These are phyloP conservation scores for Thaleichthys pacificus DNA, from an alignment of 2,797 vertebrate genomes.

Conservation along the genomic window DNA sequence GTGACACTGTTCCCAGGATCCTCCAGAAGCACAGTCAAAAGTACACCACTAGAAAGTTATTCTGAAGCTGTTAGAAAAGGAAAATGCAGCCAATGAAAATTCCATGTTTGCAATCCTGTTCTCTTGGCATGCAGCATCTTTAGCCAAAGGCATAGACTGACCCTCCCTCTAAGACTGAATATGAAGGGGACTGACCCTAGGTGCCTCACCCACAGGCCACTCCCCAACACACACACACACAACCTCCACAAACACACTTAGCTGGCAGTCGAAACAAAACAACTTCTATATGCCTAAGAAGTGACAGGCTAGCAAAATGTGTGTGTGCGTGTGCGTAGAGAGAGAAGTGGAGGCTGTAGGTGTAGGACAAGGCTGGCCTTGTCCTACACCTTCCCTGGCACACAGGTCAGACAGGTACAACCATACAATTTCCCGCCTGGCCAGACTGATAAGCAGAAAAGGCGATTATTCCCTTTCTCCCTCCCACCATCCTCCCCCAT, in stretches of 20 bases:
- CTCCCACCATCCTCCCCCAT: neutral
- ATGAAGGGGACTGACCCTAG: conserved; percentile 11
- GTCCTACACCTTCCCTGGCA: conserved; percentile 28
- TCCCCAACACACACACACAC: conserved; percentile 8
- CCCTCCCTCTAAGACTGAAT: conserved; percentile 18
- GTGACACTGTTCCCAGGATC: conserved; percentile 29
- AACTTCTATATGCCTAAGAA: conserved; percentile 17
- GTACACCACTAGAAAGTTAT: conserved; percentile 23
- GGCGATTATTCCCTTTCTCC: conserved; percentile 58
- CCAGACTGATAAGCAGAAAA: conserved; percentile 67
- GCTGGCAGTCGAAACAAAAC: neutral
- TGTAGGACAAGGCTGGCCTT: conserved; percentile 6
- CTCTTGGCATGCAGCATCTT: neutral
- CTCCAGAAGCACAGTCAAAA: conserved; percentile 19
- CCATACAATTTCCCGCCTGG: conserved; percentile 59
- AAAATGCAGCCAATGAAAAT: neutral
- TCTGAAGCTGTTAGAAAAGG: conserved; percentile 11
- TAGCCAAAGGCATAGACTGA: conserved; percentile 25
- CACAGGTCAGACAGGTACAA: conserved; percentile 50
- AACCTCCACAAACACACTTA: neutral
- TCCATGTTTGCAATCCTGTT: no score
- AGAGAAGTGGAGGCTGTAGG: neutral
- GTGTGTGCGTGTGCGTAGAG: neutral
- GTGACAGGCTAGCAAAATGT: conserved; percentile 6
- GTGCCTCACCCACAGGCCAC: neutral